A percentile compares a stretch with the other conserved stretches of the same genome.
Evolutionary conservation across 2,113 vertebrate genomes (phyloP).

Genomic region (Vulpes vulpes): DNA sequence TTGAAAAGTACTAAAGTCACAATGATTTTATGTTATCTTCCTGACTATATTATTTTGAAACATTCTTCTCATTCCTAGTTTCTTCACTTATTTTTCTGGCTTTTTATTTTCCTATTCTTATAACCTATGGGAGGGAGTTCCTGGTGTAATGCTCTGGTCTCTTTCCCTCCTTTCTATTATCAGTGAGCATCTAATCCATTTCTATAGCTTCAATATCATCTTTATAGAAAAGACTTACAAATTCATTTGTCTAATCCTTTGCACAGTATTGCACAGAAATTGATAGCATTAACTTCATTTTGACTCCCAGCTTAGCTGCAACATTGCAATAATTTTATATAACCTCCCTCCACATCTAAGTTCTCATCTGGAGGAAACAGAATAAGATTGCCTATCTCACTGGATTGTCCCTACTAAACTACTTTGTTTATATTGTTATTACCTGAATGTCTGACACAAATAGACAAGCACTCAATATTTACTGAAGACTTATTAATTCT

Average conservation of each 20-base stretch:
- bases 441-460: not conserved
- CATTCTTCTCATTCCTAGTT: not conserved
- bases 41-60: not conserved
- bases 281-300: not conserved
- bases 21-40: not conserved
- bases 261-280: not conserved
- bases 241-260: not conserved
- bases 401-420: not conserved
- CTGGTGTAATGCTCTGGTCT: not conserved
- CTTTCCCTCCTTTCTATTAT: not conserved
- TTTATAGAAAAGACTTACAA: not conserved
- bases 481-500: not conserved
- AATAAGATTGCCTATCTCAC: not conserved
- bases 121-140: not conserved
- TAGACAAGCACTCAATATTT: not conserved
- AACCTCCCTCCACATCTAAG: not conserved
- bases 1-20: not conserved
- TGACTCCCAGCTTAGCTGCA: not conserved
- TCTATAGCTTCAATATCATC: not conserved
- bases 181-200: not conserved
- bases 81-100: not conserved
- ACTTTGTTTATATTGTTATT: not conserved
- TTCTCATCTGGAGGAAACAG: not conserved
- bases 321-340: not conserved
- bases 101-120: not conserved